phyloP scores from a whole-genome alignment of 2,797 vertebrate genomes.

The Rhynchotus rufescens region DNA sequence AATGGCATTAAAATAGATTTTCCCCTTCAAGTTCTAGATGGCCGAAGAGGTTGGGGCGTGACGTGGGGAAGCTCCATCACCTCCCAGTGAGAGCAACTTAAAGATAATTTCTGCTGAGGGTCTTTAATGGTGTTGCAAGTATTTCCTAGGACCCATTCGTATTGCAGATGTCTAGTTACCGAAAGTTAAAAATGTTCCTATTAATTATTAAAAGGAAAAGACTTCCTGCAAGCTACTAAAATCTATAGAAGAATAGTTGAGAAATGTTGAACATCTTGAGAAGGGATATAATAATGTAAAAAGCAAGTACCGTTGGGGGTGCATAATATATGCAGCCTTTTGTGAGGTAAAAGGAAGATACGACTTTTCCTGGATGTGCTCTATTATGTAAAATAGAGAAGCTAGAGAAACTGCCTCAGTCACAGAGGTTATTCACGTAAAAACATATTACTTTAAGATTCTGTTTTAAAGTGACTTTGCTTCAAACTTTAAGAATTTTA shows the following conservation, averaged over 20 bases:
- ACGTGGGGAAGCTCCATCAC: neutral
- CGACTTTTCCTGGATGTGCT: neutral
- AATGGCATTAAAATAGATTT: constrained; percentile 46
- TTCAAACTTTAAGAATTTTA: neutral
- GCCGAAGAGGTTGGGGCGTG: neutral
- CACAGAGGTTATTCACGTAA: neutral
- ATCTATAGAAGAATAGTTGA: neutral
- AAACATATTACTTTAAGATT: neutral
- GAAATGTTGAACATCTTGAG: neutral
- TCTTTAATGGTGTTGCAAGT: neutral
- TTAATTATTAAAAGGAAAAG: neutral
- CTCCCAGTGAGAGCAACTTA: neutral
- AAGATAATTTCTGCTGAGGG: neutral
- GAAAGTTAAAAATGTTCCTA: neutral
- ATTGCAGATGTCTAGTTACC: neutral
- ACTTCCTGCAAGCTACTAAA: neutral
- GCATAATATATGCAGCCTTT: neutral
- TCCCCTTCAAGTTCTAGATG: neutral
- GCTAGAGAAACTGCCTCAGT: neutral
- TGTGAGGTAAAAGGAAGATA: neutral
- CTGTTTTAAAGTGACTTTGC: neutral
- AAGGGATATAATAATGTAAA: neutral
- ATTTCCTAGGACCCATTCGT: neutral
- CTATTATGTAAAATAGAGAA: neutral
- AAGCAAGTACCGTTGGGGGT: neutral